These are phyloP conservation scores for Lasioglossum zephyrum DNA, from an alignment of 2,888 invertebrate species.

Conservation along the genomic window DNA sequence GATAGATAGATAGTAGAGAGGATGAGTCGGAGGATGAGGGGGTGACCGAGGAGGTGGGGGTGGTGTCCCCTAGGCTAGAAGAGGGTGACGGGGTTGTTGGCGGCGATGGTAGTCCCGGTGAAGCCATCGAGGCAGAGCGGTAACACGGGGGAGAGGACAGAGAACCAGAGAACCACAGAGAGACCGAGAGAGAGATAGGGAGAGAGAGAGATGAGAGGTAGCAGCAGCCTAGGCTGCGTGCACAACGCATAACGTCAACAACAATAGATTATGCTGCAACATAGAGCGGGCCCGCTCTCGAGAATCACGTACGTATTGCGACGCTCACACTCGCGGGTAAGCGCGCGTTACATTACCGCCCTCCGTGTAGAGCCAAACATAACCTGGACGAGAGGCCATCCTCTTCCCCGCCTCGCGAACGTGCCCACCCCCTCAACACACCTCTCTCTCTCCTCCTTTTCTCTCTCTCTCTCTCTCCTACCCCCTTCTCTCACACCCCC, in stretches of 20 bases:
- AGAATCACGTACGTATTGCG: conserved; percentile 64
- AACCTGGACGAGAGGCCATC: conserved; percentile 65
- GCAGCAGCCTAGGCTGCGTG: conserved; percentile 68
- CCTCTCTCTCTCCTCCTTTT: conserved; percentile 34
- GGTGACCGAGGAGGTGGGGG: conserved; percentile 13
- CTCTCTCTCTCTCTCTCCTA: conserved; percentile 23
- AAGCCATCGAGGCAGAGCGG: conserved; percentile 62
- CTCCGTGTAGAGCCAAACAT: conserved; percentile 72
- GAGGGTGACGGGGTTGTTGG: conserved; percentile 51
- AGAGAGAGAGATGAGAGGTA: conserved; percentile 17
- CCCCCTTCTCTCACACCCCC: conserved; percentile 13
- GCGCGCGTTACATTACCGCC: conserved; percentile 71
- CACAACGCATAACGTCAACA: conserved; percentile 84
- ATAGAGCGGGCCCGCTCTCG: conserved; percentile 75
- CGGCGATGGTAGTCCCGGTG: conserved; percentile 45
- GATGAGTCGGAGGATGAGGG: conserved; percentile 11
- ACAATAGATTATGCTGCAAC: conserved; percentile 83
- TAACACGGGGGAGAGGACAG: conserved; percentile 34
- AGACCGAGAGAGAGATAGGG: background rate
- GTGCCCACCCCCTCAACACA: conserved; percentile 26
- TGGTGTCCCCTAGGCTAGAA: conserved; percentile 37
- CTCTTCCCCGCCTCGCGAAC: conserved; percentile 8
- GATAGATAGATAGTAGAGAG: background rate
- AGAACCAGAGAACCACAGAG: background rate
- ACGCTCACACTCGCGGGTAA: conserved; percentile 69